Conservation (phyloP, 2,888 invertebrate genomes). For the Hirtodrosophila histrioides region DNA sequence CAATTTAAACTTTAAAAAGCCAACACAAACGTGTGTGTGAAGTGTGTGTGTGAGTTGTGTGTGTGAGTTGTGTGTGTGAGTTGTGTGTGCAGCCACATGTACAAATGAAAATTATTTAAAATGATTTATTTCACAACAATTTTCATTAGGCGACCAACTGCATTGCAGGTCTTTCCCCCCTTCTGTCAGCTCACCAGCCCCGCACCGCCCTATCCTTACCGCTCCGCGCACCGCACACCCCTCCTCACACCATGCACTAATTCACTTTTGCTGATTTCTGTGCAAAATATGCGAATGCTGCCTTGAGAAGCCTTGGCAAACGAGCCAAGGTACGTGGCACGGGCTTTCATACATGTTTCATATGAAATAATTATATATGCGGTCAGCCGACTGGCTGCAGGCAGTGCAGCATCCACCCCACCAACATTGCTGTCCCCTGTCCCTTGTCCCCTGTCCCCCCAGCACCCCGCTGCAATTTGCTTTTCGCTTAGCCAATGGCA, state of each 20-base stretch:
- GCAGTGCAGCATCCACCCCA: conserved; percentile 56
- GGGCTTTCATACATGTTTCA: conserved; percentile 65
- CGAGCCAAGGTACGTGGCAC: conserved; percentile 23
- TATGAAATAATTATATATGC: conserved; percentile 78
- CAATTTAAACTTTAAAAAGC: conserved; percentile 73
- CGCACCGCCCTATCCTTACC: neutral
- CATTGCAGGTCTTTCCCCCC: conserved; percentile 56
- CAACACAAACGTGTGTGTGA: conserved; percentile 12
- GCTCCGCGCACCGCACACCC: neutral
- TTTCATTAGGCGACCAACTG: conserved; percentile 73
- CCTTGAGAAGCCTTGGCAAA: conserved; percentile 43
- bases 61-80: conserved; percentile 5
- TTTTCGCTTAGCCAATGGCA: conserved; percentile 58
- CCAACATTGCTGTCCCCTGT: neutral
- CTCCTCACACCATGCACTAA: conserved; percentile 54
- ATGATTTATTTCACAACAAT: conserved; percentile 79
- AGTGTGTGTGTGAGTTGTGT: too few species aligned
- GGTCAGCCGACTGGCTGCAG: conserved; percentile 67
- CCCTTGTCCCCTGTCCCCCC: neutral
- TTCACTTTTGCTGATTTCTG: conserved; percentile 76
- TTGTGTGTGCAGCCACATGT: conserved; percentile 56
- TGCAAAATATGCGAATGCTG: conserved; percentile 64
- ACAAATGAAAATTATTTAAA: conserved; percentile 76
- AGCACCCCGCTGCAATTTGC: conserved; percentile 35
- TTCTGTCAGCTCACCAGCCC: neutral